These are phyloP conservation scores for Abrostola triplasia DNA, from an alignment of 2,888 invertebrate species.

Conservation along the genomic window DNA sequence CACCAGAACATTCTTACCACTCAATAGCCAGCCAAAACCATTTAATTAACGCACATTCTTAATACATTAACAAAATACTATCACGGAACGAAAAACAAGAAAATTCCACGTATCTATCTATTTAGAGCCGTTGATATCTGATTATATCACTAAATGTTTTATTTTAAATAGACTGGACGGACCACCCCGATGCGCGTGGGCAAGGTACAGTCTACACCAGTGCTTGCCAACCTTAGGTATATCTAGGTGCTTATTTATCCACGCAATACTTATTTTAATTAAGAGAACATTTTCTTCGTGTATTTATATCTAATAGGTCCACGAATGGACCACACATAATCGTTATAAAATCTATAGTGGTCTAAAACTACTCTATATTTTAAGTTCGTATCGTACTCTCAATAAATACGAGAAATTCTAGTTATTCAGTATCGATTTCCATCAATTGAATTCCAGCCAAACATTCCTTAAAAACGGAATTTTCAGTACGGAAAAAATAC, in stretches of 20 bases:
- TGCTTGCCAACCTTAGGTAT: conserved; percentile 6
- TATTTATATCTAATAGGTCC: too few species aligned
- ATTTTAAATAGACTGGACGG: conserved; percentile 46
- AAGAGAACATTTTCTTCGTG: too few species aligned
- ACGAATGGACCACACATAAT: too few species aligned
- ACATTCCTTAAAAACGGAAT: too few species aligned
- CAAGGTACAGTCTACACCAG: conserved; percentile 25
- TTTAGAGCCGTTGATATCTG: conserved; percentile 32
- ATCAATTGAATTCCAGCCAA: too few species aligned
- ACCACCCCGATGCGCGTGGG: conserved; percentile 50
- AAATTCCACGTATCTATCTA: conserved; percentile 36
- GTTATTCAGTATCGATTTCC: too few species aligned
- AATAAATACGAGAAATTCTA: too few species aligned
- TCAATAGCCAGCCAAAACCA: conserved; percentile 26
- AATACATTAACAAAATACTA: conserved; percentile 29
- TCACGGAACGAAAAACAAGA: conserved; percentile 31
- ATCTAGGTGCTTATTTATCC: background rate
- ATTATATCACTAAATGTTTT: conserved; percentile 31
- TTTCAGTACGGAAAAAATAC: too few species aligned
- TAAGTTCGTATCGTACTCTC: too few species aligned
- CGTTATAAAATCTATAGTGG: too few species aligned
- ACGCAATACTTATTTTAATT: too few species aligned
- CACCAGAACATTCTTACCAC: conserved; percentile 12
- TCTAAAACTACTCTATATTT: too few species aligned
- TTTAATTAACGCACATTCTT: conserved; percentile 30